Evolutionary conservation across 2,113 vertebrate species (phyloP).

Genomic region (Symphodus melops): DNA sequence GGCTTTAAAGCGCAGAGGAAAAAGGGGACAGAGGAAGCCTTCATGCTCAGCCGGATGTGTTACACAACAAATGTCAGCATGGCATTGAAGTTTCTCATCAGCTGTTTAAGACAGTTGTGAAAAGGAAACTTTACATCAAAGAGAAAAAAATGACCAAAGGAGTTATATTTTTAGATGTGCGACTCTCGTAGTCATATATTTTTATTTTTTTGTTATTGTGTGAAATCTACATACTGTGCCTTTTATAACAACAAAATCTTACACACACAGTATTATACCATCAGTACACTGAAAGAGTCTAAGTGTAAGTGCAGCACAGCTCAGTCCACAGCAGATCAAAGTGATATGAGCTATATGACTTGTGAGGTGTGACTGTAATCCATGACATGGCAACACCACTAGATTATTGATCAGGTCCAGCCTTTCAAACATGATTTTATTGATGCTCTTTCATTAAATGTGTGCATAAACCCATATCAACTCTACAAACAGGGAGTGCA

Average conservation of each 20-base stretch:
- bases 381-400: neutral
- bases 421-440: slow-evolving; percentile 22
- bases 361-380: neutral
- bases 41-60: neutral
- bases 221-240: too few relatives aligned
- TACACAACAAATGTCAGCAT: neutral
- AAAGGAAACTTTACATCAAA: neutral
- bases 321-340: neutral
- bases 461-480: neutral
- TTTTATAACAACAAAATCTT: too few relatives aligned
- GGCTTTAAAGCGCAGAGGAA: neutral
- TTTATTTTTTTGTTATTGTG: too few relatives aligned
- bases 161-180: neutral
- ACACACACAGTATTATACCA: too few relatives aligned
- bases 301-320: neutral
- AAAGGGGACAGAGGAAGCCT: neutral
- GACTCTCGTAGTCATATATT: too few relatives aligned
- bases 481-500: slow-evolving; percentile 1
- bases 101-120: neutral
- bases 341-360: neutral
- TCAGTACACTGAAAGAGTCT: too few relatives aligned
- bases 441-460: slow-evolving; percentile 29
- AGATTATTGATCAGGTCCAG: slow-evolving; percentile 1
- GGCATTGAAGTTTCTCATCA: neutral
- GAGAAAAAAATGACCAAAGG: neutral